Conservation (phyloP, 2,797 vertebrate genomes). For the Eulemur albifrons region DNA sequence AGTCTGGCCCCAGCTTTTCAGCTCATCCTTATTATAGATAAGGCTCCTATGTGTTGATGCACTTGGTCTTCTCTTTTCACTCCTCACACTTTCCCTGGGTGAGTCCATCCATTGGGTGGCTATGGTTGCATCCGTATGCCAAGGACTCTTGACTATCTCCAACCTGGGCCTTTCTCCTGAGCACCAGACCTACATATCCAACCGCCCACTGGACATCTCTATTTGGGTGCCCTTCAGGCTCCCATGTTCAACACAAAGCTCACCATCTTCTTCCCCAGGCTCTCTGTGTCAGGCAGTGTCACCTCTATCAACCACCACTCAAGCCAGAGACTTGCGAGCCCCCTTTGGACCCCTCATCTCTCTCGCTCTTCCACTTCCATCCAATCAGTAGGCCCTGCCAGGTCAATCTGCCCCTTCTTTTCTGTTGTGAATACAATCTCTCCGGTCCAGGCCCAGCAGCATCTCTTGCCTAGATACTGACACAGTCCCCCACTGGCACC, state of each 20-base stretch:
- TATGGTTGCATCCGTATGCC: accelerated
- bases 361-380: not conserved
- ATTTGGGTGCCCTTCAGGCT: not conserved
- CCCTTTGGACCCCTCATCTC: not conserved
- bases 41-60: not conserved
- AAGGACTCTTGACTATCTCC: not conserved
- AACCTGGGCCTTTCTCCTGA: not conserved
- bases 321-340: not conserved
- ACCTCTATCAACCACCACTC: not conserved
- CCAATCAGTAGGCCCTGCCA: not conserved
- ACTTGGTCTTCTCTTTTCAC: not conserved
- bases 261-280: not conserved
- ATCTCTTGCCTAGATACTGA: not conserved
- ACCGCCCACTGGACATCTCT: not conserved
- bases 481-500: not conserved
- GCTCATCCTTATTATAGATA: not conserved
- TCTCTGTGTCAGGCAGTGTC: no score
- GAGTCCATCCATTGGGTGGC: not conserved
- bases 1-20: not conserved
- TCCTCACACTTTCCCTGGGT: not conserved
- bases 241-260: not conserved
- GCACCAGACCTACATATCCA: not conserved
- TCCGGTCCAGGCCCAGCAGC: not conserved
- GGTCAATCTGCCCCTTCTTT: not conserved
- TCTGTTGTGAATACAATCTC: not conserved